Evolutionary conservation across 1,140 invertebrate genomes (phyloP), one percentile per base, ranked within the genome.

Genomic region (Mamestra configurata): DNA sequence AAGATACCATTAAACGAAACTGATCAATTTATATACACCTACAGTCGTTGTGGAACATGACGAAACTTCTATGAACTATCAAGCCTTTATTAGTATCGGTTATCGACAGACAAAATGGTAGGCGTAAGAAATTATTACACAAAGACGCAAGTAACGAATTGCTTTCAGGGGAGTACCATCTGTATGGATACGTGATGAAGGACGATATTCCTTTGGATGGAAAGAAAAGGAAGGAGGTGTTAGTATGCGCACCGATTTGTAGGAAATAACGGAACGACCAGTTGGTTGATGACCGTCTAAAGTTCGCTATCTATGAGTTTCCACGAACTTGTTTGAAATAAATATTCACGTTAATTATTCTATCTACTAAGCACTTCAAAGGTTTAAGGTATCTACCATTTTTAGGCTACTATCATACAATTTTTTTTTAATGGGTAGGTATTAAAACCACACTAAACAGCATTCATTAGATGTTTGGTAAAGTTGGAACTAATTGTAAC

Each of bases 201-300:
- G 59, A 51, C 37, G n/a, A 51, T 37, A 77, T 64, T 64, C 66
- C 59, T 66, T 51, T 40, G 31, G n/a, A n/a, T 18, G 20, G 18
- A 77, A 6, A 24, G 46, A n/a, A 53, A 20, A 53, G 53, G 71
- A 73, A 57, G 57, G 15, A 61, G 59, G 61, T 82, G 79, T 84
- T 82, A 84, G 84, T 85, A 84, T 86, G 84, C 82, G 82, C 31
- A 49, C 53, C 72, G 80, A 82, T 82, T 84, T 82, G 82, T 83
- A 83, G 80, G 80, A 84, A 84, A 84, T 86, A 86, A 84, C 84
- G 84, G 84, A 80, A 86, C 78, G 49, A 80, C 80, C 77, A 77
- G 75, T 77, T 77, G 27, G 40, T 77, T 73, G 55, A 55, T 59
- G 79, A 40, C 57, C 81, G 72, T 85, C 66, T 51, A 51, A 79